Base-by-base conservation (phyloP, 64 coral and sea anemone species). In the Pachyseris speciosa region DNA sequence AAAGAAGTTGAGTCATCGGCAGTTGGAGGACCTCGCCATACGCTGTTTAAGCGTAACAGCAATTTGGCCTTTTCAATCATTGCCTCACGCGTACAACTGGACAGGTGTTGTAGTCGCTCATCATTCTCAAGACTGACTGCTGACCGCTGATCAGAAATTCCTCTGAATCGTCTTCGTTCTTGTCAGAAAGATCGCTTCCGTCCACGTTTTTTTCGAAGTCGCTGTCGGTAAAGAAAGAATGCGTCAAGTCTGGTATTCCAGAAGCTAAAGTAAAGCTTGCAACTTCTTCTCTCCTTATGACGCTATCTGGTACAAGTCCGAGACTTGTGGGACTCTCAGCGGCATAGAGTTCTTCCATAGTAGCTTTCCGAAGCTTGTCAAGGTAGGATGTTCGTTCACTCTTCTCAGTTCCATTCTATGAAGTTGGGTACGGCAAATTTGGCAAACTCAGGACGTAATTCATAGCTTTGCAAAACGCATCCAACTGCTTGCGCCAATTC, bases 401-500 rank as follows among this genome's bases (percentile, higher is more conserved):
- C 8, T 22, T 26, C 13, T 37, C n/a, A n/a, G n/a, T n/a, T 20
- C 15, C 44, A 13, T 52, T 78, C 74, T 15, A 78, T 5, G 17
- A 78, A 78, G n/a, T 45, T 39, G 5, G 74, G 74, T 7, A 37
- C 38, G 0, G 34, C 34, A 16, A 19, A 42, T 42, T 75, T 75
- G 2, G 36, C 74, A 78, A 78, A 79, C 13, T 50, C 44, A 6
- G 5, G 51, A 29, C 75, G 24, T 34, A 79, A 57, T 28, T 79
- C 44, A 1, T 52, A n/a, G 9, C 9, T 44, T 57, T 79, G n/a
- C 12, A 52, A 44, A 5, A 79, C 20, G 2, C 36, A 28, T 30
- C 24, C 76, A 34, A 80, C 76, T 2, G 76, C 76, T 28, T 58
- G n/a, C 20, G 76, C 76, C 28, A 80, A 80, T 58, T 80, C 76